Base-by-base conservation (phyloP, 2,888 invertebrate genomes). In the Leucoma salicis region DNA sequence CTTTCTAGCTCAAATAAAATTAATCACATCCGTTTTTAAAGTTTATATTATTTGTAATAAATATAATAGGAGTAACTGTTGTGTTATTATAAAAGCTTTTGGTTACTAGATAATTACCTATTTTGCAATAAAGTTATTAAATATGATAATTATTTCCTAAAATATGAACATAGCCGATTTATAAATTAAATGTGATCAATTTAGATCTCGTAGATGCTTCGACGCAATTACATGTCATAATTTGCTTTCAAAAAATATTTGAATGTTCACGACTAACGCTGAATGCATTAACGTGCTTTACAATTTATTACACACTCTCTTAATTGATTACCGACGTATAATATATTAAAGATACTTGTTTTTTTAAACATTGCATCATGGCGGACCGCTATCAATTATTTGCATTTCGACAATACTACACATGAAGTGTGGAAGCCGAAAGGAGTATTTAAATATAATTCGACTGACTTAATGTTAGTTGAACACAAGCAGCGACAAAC, bases 181-280 rank as follows among this genome's bases (percentile, higher is more conserved):
- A 71, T 80, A 75, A 72, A 66, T 65, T 66, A 70, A 74, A 75
- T 73, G 60, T 67, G 72, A 83, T 84, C 81, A 82, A 82, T 85
- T 84, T 84, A 61, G 74, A 15, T 71, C 68, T 72, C 64, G 66
- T 74, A 72, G 73, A 72, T 67, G 71, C 29, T 68, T 47, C 68
- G 70, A 49, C 66, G 76, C 79, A 82, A 84, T 84, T 74, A 73
- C 76, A 59, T 74, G 76, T 71, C 70, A 63, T 66, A 75, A 80
- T 78, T 83, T 78, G 71, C 67, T 74, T 73, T 71, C 63, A 67
- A 40, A 49, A 35, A 70, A 71, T 70, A 75, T 78, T 29, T 70
- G 74, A 75, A 82, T 77, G 77, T 74, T 83, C 85, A 82, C 82
- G 82, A 82, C 67, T 65, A 65, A 62, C 72, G 61, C 72, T 69